These are phyloP conservation scores for Arizona elegans DNA, from an alignment of 2,113 vertebrate species.

Conservation along the genomic window DNA sequence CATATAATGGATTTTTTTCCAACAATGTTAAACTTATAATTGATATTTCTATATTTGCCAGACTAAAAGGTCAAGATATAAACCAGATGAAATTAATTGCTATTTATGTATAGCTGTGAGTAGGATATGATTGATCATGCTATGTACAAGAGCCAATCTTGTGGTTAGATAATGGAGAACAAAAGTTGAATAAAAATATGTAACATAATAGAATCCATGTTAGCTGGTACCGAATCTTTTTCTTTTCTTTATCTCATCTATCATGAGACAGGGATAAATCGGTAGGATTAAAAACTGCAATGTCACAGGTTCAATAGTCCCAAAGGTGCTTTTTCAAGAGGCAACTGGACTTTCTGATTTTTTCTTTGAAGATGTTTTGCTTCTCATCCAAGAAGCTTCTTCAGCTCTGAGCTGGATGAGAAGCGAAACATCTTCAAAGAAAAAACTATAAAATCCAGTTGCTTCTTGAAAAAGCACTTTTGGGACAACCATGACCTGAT, in stretches of 20 bases:
- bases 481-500: too few relatives aligned
- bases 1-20: not conserved
- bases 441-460: too few relatives aligned
- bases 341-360: too few relatives aligned
- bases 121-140: not conserved
- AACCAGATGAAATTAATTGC: not conserved
- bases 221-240: not conserved
- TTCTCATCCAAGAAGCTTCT: too few relatives aligned
- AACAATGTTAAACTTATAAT: not conserved
- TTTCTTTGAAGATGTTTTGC: too few relatives aligned
- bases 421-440: too few relatives aligned
- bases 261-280: not conserved
- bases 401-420: too few relatives aligned
- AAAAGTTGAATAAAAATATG: not conserved
- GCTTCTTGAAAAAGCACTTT: too few relatives aligned
- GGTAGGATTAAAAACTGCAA: not conserved
- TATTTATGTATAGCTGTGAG: not conserved
- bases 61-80: not conserved
- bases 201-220: not conserved
- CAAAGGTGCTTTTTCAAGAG: too few relatives aligned
- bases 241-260: not conserved
- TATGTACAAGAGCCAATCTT: not conserved
- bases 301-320: too few relatives aligned
- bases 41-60: not conserved
- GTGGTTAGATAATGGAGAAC: not conserved